Percentiles rank a stretch among this genome's conserved stretches.
Conservation (phyloP, 2,888 invertebrate genomes). For the Argyra leucocephala region DNA sequence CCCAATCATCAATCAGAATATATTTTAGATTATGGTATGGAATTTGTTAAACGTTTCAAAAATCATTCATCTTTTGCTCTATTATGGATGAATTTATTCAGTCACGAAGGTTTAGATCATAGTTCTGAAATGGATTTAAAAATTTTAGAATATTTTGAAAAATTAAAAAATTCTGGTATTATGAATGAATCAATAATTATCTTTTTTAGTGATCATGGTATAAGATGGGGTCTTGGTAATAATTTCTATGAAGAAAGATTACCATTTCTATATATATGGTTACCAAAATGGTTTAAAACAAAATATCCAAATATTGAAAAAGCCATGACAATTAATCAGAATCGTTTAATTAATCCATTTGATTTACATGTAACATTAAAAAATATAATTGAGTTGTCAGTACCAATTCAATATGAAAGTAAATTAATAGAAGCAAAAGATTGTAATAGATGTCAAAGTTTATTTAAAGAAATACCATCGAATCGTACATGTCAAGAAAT, state of each 20-base stretch:
- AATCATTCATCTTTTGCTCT: conserved; percentile 56
- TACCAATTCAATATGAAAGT: too few species aligned
- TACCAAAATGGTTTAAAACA: conserved; percentile 54
- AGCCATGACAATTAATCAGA: too few species aligned
- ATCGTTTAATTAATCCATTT: conserved; percentile 60
- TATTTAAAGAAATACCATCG: too few species aligned
- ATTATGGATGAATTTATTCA: conserved; percentile 66
- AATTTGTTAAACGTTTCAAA: conserved; percentile 54
- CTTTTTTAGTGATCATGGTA: too few species aligned
- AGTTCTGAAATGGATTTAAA: conserved; percentile 54
- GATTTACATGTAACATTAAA: conserved; percentile 60
- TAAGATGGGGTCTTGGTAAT: too few species aligned
- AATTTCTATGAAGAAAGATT: conserved; percentile 69
- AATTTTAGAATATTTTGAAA: conserved; percentile 48
- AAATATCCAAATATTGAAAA: too few species aligned
- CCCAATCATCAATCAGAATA: conserved; percentile 52
- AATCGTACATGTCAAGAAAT: too few species aligned
- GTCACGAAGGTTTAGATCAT: conserved; percentile 55
- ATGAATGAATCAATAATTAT: conserved; percentile 53
- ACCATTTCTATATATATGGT: conserved; percentile 58
- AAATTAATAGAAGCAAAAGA: conserved; percentile 24
- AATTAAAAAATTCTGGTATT: conserved; percentile 48
- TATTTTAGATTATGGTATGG: conserved; percentile 53
- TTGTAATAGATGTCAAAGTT: too few species aligned
- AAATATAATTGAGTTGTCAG: conserved; percentile 49